Base-by-base conservation (phyloP, 2,797 vertebrate species). In the Sebastes baramenuke region DNA sequence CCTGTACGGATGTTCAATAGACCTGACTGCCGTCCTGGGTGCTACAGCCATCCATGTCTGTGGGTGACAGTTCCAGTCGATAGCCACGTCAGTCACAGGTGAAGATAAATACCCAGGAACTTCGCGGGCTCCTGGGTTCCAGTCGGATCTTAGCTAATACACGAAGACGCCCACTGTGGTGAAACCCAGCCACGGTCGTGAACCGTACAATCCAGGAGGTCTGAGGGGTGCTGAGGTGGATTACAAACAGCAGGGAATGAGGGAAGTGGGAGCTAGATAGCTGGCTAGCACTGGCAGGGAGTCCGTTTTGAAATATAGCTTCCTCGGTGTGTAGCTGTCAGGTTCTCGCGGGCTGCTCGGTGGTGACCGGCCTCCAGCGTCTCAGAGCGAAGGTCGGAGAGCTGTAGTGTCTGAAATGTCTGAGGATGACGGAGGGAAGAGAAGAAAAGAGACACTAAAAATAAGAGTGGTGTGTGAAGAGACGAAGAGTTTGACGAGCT, bases 381-480 rank as follows among this genome's bases (percentile, higher is more conserved):
- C 65, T 49, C 4, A 0, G 49, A 61, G 74, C 8, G 25, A 30
- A 59, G 62, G 67, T 36, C 25, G 24, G 32, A 61, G 59, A 59
- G 68, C 79, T 69, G 84, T 84, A 84, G 87, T 87, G 86, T 84
- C 69, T 91, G 90, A 93, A 90, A 85, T 83, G 86, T 80, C 78
- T 79, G 80, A 74, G 42, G 32, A 65, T 69, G 54, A 81, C 67
- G 25, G 75, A 82, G 65, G 36, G 59, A 55, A 60, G 65, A 75
- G 38, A 38, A 32, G 14, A 42, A 14, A 56, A 56, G 55, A 24
- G 29, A 81, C 46, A 76, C 61, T 54, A 59, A 82, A 77, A 77
- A 79, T n/a, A 54, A 83, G 25, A 75, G 64, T 1, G 9, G 55
- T 14, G 74, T 67, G 9, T 67, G 9, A 25, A 55, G 64, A 78